Percentiles rank a stretch among this genome's conserved stretches.
phyloP scores from a whole-genome alignment of 1,140 invertebrate species.

The Drosophila kurseongensis region DNA sequence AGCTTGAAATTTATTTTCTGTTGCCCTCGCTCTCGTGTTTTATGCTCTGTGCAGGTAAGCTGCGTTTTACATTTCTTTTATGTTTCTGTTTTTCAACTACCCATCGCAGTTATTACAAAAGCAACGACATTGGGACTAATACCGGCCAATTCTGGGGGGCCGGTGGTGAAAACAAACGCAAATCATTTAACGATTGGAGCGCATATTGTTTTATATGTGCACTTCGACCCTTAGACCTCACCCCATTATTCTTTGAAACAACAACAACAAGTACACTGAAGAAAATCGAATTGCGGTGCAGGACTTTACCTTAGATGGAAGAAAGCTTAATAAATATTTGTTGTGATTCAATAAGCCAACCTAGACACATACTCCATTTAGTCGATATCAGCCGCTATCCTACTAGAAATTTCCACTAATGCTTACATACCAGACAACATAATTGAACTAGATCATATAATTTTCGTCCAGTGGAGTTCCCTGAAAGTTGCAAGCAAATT shows the following conservation, averaged over 20 bases:
- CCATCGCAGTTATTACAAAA: constrained; percentile 20
- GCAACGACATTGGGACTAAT: constrained; percentile 46
- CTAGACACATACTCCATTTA: no score
- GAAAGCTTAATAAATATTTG: no score
- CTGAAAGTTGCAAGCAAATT: constrained; percentile 80
- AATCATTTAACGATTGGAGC: constrained; percentile 77
- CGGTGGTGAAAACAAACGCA: constrained; percentile 61
- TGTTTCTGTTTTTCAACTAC: constrained; percentile 43
- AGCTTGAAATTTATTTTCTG: constrained; percentile 56
- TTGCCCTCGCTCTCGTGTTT: constrained; percentile 36
- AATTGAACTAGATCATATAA: not conserved
- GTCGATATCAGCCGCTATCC: no score
- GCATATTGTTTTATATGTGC: constrained; percentile 79
- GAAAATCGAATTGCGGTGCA: not conserved
- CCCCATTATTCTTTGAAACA: not conserved
- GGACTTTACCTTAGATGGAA: not conserved
- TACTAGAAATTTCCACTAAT: no score
- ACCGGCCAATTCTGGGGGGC: constrained; percentile 54
- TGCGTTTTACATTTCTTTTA: constrained; percentile 67
- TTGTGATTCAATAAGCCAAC: no score
- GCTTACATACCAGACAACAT: no score
- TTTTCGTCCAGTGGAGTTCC: constrained; percentile 19
- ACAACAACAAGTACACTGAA: constrained; percentile 16
- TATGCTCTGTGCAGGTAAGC: constrained; percentile 76
- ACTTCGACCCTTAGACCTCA: not conserved